These are phyloP conservation scores for Rhinolophus ferrumequinum DNA, from an alignment of 2,113 vertebrate species.

Conservation along the genomic window DNA sequence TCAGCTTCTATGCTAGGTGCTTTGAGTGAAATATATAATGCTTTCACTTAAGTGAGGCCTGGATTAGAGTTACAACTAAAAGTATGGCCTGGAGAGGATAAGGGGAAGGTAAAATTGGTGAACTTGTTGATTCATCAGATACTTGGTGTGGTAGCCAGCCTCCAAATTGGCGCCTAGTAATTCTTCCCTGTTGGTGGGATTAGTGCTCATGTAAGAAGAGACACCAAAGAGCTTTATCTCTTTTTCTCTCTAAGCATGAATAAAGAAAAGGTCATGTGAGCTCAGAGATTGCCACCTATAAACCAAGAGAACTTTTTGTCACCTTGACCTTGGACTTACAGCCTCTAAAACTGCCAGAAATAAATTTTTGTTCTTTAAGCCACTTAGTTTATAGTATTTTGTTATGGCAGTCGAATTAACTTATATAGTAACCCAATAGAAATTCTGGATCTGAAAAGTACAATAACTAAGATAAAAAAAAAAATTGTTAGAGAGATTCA, in stretches of 20 bases:
- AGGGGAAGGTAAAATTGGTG: neutral
- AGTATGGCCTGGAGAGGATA: too few species aligned
- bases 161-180: neutral
- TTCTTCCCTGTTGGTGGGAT: neutral
- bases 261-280: neutral
- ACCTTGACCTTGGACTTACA: neutral
- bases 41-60: neutral
- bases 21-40: neutral
- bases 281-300: neutral
- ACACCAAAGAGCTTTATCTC: accelerated
- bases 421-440: neutral
- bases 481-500: neutral
- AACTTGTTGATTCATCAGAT: neutral
- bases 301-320: neutral
- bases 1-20: neutral
- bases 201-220: neutral
- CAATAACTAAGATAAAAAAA: neutral
- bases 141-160: accelerated
- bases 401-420: neutral
- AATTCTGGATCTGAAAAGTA: neutral
- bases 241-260: neutral
- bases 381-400: neutral
- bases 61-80: neutral
- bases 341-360: neutral
- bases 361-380: neutral